phyloP scores from a whole-genome alignment of 2,113 vertebrate genomes.

The Abramis brama region DNA sequence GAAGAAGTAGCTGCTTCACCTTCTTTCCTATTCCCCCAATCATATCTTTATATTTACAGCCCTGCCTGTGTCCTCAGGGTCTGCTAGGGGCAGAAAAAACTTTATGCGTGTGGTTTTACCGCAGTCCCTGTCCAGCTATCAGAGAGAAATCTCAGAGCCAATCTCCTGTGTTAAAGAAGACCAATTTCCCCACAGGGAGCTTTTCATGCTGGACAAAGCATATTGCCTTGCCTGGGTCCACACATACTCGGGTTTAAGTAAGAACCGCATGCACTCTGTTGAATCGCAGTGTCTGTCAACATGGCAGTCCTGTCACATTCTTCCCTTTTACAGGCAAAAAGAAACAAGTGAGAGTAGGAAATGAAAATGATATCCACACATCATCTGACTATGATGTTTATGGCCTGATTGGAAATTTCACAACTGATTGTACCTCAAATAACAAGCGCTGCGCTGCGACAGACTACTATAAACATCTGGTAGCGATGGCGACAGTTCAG shows the following conservation, averaged over 20 bases:
- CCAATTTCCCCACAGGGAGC: conserved; percentile 48
- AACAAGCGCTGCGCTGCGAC: neutral
- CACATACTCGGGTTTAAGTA: conserved; percentile 23
- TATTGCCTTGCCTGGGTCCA: conserved; percentile 27
- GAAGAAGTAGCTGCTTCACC: conserved; percentile 25
- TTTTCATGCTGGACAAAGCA: conserved; percentile 46
- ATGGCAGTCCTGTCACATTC: conserved; percentile 15
- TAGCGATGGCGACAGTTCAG: conserved; percentile 29
- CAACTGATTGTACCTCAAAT: conserved; percentile 7
- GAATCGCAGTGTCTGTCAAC: conserved; percentile 12
- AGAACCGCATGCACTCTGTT: conserved; percentile 18
- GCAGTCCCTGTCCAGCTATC: conserved; percentile 47
- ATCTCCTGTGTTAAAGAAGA: conserved; percentile 51
- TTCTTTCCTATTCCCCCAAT: conserved; percentile 41
- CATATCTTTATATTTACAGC: conserved; percentile 52
- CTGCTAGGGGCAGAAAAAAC: conserved; percentile 48
- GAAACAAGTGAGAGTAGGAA: neutral
- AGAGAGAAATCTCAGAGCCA: conserved; percentile 33
- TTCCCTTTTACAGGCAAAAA: neutral
- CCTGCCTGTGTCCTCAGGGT: conserved; percentile 36
- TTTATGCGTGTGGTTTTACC: conserved; percentile 36
- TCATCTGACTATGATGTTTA: neutral
- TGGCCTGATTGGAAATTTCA: conserved; percentile 5
- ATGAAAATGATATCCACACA: conserved; percentile 7
- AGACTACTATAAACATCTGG: conserved; percentile 33